Percentiles rank a stretch among this genome's conserved stretches.
phyloP scores from a whole-genome alignment of 2,888 invertebrate genomes.

The Melanargia galathea region DNA sequence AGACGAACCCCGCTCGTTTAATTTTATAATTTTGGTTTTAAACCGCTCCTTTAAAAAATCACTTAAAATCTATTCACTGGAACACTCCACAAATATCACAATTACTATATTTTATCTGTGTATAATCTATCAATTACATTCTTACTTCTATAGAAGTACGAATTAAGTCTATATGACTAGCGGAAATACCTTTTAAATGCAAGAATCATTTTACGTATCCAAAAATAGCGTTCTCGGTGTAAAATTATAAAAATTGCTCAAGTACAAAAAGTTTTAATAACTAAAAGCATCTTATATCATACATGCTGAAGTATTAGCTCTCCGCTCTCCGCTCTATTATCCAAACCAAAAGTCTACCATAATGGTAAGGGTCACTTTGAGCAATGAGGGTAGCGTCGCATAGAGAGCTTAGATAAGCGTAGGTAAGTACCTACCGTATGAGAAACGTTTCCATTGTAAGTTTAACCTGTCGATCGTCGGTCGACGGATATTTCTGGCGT shows the following conservation, averaged over 20 bases:
- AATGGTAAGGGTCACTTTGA: too few species aligned
- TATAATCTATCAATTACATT: neutral
- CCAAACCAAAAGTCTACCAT: too few species aligned
- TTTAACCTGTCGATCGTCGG: neutral
- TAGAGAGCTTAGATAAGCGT: too few species aligned
- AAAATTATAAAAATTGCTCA: neutral
- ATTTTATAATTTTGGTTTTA: conserved; percentile 49
- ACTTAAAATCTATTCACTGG: conserved; percentile 52
- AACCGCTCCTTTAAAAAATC: conserved; percentile 47
- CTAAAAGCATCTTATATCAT: neutral
- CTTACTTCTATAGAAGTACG: conserved; percentile 5
- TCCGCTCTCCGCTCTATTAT: too few species aligned
- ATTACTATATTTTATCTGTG: conserved; percentile 39
- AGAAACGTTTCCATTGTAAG: too few species aligned
- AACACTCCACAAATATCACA: conserved; percentile 58
- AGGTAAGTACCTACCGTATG: too few species aligned
- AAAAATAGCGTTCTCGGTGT: neutral
- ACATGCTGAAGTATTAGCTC: too few species aligned
- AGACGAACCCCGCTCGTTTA: conserved; percentile 10
- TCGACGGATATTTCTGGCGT: neutral
- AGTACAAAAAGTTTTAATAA: neutral
- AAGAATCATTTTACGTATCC: neutral
- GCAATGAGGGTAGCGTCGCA: too few species aligned
- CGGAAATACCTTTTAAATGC: conserved; percentile 11
- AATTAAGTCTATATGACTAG: conserved; percentile 14